Base-by-base conservation (phyloP, 2,888 invertebrate species). In the Orthonevra nobilis region DNA sequence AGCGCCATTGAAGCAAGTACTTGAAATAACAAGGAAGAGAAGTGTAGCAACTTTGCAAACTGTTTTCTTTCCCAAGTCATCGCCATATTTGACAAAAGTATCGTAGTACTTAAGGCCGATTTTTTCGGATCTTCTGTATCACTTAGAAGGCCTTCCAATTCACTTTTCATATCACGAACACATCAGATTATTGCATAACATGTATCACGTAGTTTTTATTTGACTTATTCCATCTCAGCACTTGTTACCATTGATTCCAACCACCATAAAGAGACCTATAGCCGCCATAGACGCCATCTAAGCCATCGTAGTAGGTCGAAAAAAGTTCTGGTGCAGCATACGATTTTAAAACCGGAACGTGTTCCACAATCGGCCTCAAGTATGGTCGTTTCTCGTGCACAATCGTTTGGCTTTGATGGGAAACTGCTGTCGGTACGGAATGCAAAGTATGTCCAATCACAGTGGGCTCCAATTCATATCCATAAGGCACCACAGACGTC, bases 301-400 rank as follows among this genome's bases (percentile, higher is more conserved):
- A 77, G 14, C 72, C 77, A 17, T 19, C 52, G 1, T 72, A 66
- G 2, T 79, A 79, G 2, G 79, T 61, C 5, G 81, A 20, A 19
- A 73, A 48, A 9, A 82, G 4, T 28, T 73, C 42, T 6, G 83
- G 82, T 3, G 75, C 82, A 7, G 81, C 81, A 50, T 85, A 83
- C 2, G 83, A 42, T 34, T 83, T 85, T 23, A 86, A 64, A 1
- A 86, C 70, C 0, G 87, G 87, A 2, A 85, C 44, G 44, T 86
- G 85, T 0, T 84, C 83, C 6, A 87, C 52, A 32, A 87, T 86
- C 15, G 86, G 86, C 3, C 86, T 83, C 69, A 86, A 82, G 30
- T 86, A 87, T 10, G 87, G 87, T 48, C 88, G 85, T 68, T 87
- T 87, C 82, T 87, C 87, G 50, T 87, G 87, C 10, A 87, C 86